Conservation (phyloP, 2,797 vertebrate genomes). For the Oceanodroma leucorhoa region DNA sequence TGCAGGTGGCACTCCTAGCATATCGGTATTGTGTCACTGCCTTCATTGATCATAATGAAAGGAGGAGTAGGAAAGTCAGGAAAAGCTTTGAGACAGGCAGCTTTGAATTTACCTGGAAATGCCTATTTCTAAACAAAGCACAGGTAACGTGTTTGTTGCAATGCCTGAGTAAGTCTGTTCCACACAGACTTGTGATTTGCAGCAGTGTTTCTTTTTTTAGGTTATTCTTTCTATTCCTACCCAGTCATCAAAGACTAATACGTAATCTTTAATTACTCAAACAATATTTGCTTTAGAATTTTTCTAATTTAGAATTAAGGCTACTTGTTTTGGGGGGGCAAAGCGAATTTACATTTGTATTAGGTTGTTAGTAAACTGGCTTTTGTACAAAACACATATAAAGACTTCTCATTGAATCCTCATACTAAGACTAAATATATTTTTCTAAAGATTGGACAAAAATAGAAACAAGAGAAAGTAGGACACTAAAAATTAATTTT, state of each 20-base stretch:
- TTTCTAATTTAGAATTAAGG: not conserved
- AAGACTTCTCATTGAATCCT: not conserved
- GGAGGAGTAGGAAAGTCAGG: not conserved
- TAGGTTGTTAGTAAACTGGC: not conserved
- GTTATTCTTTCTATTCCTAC: not conserved
- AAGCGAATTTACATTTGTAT: not conserved
- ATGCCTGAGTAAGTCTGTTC: not conserved
- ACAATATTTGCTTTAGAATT: not conserved
- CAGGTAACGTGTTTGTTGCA: not conserved
- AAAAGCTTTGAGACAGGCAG: not conserved
- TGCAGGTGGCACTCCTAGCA: not conserved
- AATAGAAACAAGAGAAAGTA: not conserved
- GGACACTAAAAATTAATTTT: not conserved
- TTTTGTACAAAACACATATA: not conserved
- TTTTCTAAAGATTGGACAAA: not conserved
- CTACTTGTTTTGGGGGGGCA: not conserved
- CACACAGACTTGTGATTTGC: not conserved
- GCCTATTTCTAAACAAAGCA: conserved; percentile 17
- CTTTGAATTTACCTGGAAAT: not conserved
- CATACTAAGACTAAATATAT: not conserved
- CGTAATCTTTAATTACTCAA: not conserved
- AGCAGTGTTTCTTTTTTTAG: not conserved
- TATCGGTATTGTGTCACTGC: not conserved
- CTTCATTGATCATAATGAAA: not conserved
- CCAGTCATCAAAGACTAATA: not conserved